Conservation (phyloP, 2,113 vertebrate genomes). For the Crocuta crocuta region DNA sequence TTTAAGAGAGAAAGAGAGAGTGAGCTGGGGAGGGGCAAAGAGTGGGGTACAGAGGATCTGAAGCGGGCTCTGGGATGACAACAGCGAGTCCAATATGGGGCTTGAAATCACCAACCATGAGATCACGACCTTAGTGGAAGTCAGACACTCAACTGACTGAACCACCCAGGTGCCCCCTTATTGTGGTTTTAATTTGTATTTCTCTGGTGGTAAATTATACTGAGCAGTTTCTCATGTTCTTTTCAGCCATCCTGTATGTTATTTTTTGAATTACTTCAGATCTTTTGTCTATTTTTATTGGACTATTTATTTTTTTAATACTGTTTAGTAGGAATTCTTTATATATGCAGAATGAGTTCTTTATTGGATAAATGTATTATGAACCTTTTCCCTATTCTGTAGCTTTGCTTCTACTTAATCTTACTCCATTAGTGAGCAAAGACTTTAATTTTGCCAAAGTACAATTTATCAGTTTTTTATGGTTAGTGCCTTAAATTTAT, state of each 20-base stretch:
- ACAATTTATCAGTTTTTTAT: not conserved
- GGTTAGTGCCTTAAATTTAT: not conserved
- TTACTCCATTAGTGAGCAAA: not conserved
- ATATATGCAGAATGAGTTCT: not conserved
- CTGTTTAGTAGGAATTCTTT: not conserved
- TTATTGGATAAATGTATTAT: not conserved
- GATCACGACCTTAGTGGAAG: no score
- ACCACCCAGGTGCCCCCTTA: not conserved
- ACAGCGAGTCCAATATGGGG: no score
- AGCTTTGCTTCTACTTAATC: not conserved
- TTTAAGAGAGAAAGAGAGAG: no score
- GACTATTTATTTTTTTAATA: slow-evolving; percentile 14
- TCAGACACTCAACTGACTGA: no score
- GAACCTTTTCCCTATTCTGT: not conserved
- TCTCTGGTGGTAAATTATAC: not conserved
- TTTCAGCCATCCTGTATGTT: not conserved
- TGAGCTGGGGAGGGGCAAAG: no score
- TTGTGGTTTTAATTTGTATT: not conserved
- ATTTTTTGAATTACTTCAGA: not conserved
- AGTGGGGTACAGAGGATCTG: no score
- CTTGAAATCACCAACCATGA: no score
- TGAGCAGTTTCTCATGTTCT: not conserved
- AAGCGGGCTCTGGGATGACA: no score
- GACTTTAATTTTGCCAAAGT: not conserved
- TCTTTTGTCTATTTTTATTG: not conserved